Evolutionary conservation across 2,888 invertebrate species (phyloP), one percentile per base, ranked within the genome.

Genomic region (Oligia latruncula): DNA sequence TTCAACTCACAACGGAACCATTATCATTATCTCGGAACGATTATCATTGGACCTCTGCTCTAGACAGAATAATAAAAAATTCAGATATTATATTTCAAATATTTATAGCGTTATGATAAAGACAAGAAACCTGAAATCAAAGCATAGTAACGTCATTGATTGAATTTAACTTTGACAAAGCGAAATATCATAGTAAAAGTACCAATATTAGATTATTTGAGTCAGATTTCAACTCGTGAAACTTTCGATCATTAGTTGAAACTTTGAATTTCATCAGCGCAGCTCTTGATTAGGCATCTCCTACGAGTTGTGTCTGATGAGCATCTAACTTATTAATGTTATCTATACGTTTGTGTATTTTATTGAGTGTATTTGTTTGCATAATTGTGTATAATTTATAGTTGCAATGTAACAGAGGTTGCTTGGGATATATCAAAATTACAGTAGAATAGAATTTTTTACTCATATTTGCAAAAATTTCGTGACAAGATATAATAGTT

Each of bases 211-310:
- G 35, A 78, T 72, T 72, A 72, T 78, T n/a, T 2, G 49, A 72
- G 58, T 55, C n/a, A 20, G 35, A 71, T 62, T 40, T 4, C 29
- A 62, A 20, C 15, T 77, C n/a, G 17, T 8, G 60, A 82, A 83
- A 82, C 77, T 83, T 82, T 43, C 9, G 64, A 77, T 83, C 81
- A 67, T 82, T 77, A 82, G 81, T 68, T 20, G 46, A 74, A 82
- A 74, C 71, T 84, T 82, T 49, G 71, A 71, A 72, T 83, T 62
- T 64, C 71, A 77, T 68, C 35, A 68, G 17, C 11, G 49, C 17
- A 68, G 17, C 11, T 40, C 17, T 77, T 81, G 67, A 77, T 77
- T 49, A 79, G 29, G 8, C 17, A 17, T 46, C 23, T 52, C n/a
- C 20, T 20, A 13, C n/a, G 60, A 62, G n/a, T 76, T 49, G 5